Evolutionary conservation across 2,113 vertebrate species (phyloP).

Genomic region (Heterochromis multidens): DNA sequence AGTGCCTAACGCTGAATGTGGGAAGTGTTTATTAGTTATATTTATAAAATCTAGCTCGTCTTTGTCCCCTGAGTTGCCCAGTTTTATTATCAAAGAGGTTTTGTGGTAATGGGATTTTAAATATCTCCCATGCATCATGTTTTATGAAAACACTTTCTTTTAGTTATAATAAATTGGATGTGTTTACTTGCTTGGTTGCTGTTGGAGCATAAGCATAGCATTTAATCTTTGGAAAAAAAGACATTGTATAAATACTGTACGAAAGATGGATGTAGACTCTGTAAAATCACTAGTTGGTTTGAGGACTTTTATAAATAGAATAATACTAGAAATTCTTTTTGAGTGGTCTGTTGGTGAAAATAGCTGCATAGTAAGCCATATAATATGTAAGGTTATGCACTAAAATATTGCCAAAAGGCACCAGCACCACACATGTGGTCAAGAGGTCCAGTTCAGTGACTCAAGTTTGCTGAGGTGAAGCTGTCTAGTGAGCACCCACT

Average conservation of each 20-base stretch:
- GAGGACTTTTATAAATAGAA: background rate
- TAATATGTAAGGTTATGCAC: background rate
- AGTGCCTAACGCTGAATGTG: background rate
- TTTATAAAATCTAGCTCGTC: background rate
- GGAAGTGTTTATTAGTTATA: background rate
- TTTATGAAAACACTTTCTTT: constrained; percentile 18
- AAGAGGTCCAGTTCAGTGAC: no score
- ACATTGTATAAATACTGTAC: background rate
- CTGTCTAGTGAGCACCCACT: background rate
- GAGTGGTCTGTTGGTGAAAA: background rate
- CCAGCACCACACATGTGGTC: background rate
- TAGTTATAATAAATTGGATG: constrained; percentile 8
- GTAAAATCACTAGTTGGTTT: background rate
- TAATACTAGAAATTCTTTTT: background rate
- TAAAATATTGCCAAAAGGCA: background rate
- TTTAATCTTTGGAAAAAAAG: background rate
- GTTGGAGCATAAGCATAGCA: background rate
- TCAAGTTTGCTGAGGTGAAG: background rate
- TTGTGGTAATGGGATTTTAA: background rate
- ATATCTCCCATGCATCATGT: constrained; percentile 12
- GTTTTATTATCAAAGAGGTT: background rate
- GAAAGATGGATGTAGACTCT: background rate
- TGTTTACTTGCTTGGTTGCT: background rate
- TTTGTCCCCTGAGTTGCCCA: background rate
- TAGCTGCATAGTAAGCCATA: background rate